Conservation (phyloP, 2,113 vertebrate genomes). For the Nettapus auritus region DNA sequence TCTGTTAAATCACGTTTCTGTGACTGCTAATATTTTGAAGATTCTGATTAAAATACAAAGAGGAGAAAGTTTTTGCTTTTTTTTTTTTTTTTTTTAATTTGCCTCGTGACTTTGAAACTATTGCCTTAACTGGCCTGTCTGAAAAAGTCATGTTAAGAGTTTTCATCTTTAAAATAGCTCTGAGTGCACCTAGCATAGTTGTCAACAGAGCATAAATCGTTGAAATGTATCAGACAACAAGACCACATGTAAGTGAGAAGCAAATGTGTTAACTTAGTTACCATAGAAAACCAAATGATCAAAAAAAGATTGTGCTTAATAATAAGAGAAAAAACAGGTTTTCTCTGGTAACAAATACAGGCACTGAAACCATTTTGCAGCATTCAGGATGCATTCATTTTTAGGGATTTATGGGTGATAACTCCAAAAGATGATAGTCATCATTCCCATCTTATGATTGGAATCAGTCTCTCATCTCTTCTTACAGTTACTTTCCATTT, state of each 20-base stretch:
- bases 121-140: constrained; percentile 56
- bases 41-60: neutral
- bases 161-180: constrained; percentile 74
- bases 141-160: constrained; percentile 60
- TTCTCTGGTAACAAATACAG: neutral
- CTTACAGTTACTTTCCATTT: neutral
- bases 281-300: constrained; percentile 39
- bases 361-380: neutral
- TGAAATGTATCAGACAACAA: constrained; percentile 63
- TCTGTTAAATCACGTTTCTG: neutral
- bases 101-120: constrained; percentile 3
- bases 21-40: neutral
- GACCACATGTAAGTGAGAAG: constrained; percentile 49
- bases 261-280: constrained; percentile 57
- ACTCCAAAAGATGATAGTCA: neutral
- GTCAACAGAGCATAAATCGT: constrained; percentile 57
- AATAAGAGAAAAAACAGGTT: neutral
- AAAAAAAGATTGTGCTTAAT: neutral
- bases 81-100: neutral
- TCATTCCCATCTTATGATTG: neutral
- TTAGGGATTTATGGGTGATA: neutral
- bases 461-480: neutral
- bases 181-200: constrained; percentile 70
- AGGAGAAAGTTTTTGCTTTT: neutral
- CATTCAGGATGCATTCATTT: neutral